A percentile compares a stretch with the other conserved stretches of the same genome.
phyloP scores from a whole-genome alignment of 92 coral and sea anemone species.

The Plumapathes pennacea region DNA sequence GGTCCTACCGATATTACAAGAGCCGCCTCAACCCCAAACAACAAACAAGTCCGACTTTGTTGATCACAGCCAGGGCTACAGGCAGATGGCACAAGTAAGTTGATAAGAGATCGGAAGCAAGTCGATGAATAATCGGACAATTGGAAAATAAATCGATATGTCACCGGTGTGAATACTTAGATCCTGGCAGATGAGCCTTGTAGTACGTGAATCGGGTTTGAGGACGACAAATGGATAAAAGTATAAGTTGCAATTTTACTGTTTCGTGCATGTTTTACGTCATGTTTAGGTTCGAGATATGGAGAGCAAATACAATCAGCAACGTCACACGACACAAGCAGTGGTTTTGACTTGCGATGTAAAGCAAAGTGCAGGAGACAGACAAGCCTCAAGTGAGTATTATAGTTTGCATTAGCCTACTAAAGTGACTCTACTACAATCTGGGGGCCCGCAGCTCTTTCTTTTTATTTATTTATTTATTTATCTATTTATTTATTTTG shows the following conservation, averaged over 20 bases:
- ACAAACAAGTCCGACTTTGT: conserved; percentile 71
- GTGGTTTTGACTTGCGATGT: conserved; percentile 61
- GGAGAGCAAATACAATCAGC: no score
- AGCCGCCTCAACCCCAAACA: conserved; percentile 24
- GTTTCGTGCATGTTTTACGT: no score
- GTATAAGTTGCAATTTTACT: no score
- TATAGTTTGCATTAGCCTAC: neutral
- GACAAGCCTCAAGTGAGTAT: conserved; percentile 68
- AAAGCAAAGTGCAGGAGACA: conserved; percentile 35
- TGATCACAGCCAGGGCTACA: conserved; percentile 32
- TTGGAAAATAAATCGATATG: no score
- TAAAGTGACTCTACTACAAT: neutral
- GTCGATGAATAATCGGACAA: no score
- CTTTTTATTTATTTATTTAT: neutral
- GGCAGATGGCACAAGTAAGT: conserved; percentile 33
- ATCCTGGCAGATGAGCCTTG: no score
- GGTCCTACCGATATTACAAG: conserved; percentile 58
- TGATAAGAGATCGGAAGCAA: no score
- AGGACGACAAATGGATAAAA: no score
- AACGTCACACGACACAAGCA: conserved; percentile 58
- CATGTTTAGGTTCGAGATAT: no score
- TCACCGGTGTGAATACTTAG: no score
- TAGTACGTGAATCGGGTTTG: no score
- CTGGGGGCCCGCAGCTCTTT: neutral
- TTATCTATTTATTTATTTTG: neutral